Base-by-base conservation (phyloP, 1,140 invertebrate genomes). In the Lycorma delicatula region DNA sequence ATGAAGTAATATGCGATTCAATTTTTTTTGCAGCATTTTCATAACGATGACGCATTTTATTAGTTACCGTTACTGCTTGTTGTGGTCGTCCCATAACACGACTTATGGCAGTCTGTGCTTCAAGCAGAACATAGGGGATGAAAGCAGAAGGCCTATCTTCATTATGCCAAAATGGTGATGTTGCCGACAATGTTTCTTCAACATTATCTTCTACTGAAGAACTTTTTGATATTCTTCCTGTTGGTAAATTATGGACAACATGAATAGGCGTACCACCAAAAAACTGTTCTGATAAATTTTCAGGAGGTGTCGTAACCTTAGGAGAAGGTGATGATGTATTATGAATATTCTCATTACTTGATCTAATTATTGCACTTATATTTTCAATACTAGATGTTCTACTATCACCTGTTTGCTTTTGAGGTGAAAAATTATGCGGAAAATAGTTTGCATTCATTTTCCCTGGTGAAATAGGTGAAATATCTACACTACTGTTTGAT, bases 21-120 rank as follows among this genome's bases (percentile, higher is more conserved):
- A 54, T 47, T 44, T 59, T 59, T 54, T 54, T 41, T 2, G 47
- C 44, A 5, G 47, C 44, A 16, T 61, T 54, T 26, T 60, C 60
- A 26, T 54, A 48, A 3, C 60, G 54, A 52, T 60, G 60, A 47
- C 57, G 54, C 28, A 56, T 63, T 27, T 61, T 61, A 11, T 65
- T 63, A 20, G 56, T 61, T 13, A 66, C 62, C 4, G 63, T 64
- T 9, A 67, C 63, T 5, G 69, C 69, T 55, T 64, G 59, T 27
- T 70, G 68, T 13, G 67, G 63, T 23, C 63, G 65, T 13, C 62
- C 64, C 68, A 70, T 69, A 0, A 70, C 65, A 51, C 56, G 52
- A 25, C 62, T 63, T 1, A 68, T 66, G 23, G 63, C 66, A 13
- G 66, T 58, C 22, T 63, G 62, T 18, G 58, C 53, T 59, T 67